phyloP scores from a whole-genome alignment of 1,140 invertebrate species.

The Cherax quadricarinatus region DNA sequence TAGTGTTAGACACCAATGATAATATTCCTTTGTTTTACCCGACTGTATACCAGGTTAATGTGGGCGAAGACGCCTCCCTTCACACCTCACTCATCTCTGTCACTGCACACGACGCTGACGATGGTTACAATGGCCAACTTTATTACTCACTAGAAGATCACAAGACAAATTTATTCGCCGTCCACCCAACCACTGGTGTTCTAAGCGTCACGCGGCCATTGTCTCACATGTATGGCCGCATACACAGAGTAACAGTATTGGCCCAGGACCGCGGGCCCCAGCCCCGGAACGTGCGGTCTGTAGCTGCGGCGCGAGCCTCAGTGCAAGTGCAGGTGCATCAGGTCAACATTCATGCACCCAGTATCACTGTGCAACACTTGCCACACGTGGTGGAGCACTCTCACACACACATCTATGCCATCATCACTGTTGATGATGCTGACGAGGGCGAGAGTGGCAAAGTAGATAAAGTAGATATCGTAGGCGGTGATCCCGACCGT shows the following conservation, averaged over 20 bases:
- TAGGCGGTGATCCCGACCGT: slow-evolving; percentile 91
- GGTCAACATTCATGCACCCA: slow-evolving; percentile 71
- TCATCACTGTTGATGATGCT: slow-evolving; percentile 88
- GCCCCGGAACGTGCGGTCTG: slow-evolving; percentile 5
- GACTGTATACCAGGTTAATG: slow-evolving; percentile 87
- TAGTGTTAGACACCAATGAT: slow-evolving; percentile 94
- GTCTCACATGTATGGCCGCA: slow-evolving; percentile 81
- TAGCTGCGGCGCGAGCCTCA: slow-evolving; percentile 47
- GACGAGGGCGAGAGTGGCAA: slow-evolving; percentile 90
- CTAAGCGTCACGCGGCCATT: slow-evolving; percentile 90
- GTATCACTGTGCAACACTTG: slow-evolving; percentile 80
- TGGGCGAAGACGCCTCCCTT: slow-evolving; percentile 91
- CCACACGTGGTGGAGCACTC: slow-evolving; percentile 90
- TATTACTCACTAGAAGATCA: slow-evolving; percentile 93
- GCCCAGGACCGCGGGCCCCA: slow-evolving; percentile 65
- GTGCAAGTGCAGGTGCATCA: slow-evolving; percentile 64
- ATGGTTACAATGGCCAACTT: slow-evolving; percentile 95
- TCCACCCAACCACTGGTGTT: slow-evolving; percentile 94
- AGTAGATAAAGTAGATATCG: slow-evolving; percentile 89
- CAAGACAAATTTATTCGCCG: slow-evolving; percentile 87
- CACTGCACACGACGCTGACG: slow-evolving; percentile 93
- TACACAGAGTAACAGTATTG: slow-evolving; percentile 54
- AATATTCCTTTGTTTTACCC: slow-evolving; percentile 94
- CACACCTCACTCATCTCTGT: slow-evolving; percentile 81
- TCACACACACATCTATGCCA: slow-evolving; percentile 91